Evolutionary conservation across 92 coral and sea anemone genomes (phyloP).

Genomic region (Hydrozoanthus gracilis): DNA sequence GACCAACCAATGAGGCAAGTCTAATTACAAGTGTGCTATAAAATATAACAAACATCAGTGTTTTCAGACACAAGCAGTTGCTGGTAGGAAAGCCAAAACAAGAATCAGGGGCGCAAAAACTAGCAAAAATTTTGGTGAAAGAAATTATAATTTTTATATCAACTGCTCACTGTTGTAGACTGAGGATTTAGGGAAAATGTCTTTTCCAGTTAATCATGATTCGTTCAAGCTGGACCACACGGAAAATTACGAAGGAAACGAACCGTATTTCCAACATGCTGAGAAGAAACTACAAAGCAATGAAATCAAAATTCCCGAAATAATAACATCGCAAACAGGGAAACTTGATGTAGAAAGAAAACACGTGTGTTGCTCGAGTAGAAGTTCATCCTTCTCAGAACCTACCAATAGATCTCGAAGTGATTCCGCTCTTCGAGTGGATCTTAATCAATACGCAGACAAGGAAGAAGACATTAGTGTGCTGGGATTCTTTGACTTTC

Average conservation of each 20-base stretch:
- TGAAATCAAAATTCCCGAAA: neutral
- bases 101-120: neutral
- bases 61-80: neutral
- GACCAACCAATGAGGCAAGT: neutral
- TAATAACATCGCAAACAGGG: neutral
- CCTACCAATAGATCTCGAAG: neutral
- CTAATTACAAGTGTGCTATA: conserved; percentile 16
- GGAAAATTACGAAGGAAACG: neutral
- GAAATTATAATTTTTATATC: neutral
- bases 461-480: conserved; percentile 12
- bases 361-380: neutral
- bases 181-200: neutral
- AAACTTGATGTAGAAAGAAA: conserved; percentile 1
- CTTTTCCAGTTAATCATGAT: neutral
- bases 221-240: neutral
- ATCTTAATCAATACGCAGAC: neutral
- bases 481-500: conserved; percentile 37
- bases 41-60: neutral
- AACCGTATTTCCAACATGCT: neutral
- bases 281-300: neutral
- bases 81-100: neutral
- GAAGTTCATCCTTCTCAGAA: neutral
- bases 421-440: neutral
- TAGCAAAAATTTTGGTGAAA: neutral
- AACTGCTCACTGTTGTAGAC: neutral